Conservation (phyloP, 1,140 invertebrate genomes). For the Parasteatoda tepidariorum region DNA sequence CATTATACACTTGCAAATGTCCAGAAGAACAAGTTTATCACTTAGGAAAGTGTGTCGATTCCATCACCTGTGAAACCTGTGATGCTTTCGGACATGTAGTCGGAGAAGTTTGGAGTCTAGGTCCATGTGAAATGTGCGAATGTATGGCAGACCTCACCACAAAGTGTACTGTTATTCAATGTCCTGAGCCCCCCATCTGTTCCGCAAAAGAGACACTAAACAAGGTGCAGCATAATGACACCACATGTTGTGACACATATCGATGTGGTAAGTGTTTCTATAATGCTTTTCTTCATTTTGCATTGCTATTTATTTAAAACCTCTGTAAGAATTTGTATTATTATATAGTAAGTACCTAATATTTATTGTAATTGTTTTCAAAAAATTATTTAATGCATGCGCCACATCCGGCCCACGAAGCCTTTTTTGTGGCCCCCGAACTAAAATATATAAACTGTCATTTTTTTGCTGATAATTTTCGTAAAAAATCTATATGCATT, state of each 20-base stretch:
- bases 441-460: too few species aligned
- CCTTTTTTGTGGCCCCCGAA: too few species aligned
- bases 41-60: constrained; percentile 74
- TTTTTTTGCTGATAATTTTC: too few species aligned
- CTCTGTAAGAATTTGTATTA: too few species aligned
- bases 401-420: too few species aligned
- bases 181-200: constrained; percentile 27
- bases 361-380: too few species aligned
- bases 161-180: neutral
- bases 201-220: constrained; percentile 18
- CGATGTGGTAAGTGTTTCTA: constrained; percentile 39
- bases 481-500: too few species aligned
- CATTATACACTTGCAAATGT: constrained; percentile 85
- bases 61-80: constrained; percentile 70
- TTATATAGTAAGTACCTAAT: too few species aligned
- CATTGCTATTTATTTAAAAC: too few species aligned
- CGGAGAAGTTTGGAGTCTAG: constrained; percentile 30
- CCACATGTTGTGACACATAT: constrained; percentile 19
- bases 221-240: neutral
- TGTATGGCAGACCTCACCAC: neutral
- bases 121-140: constrained; percentile 24
- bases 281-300: too few species aligned
- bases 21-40: constrained; percentile 75
- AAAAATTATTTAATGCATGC: too few species aligned
- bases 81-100: constrained; percentile 32